These are phyloP conservation scores for Drosophila athabasca DNA, from an alignment of 1,140 invertebrate species.

Conservation along the genomic window DNA sequence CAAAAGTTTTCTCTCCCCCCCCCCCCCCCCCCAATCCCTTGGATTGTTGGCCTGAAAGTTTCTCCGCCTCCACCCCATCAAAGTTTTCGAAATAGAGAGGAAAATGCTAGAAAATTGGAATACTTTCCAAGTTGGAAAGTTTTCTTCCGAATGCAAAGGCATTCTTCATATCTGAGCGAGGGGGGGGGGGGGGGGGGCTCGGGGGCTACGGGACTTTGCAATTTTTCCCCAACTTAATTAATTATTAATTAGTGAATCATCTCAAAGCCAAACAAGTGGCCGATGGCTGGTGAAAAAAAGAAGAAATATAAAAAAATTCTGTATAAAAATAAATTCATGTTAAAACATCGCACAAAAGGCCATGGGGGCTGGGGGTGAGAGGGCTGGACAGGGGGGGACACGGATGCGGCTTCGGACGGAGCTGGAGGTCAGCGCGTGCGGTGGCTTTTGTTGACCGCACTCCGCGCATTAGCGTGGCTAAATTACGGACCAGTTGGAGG, in stretches of 20 bases:
- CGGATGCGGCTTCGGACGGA: not conserved
- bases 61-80: not conserved
- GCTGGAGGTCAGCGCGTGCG: constrained; percentile 58
- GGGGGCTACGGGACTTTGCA: constrained; percentile 25
- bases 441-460: constrained; percentile 72
- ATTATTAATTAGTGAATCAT: constrained; percentile 77
- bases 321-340: constrained; percentile 70
- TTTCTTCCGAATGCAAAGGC: constrained; percentile 42
- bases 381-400: not conserved
- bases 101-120: constrained; percentile 75
- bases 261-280: constrained; percentile 72
- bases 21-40: not conserved
- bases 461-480: constrained; percentile 72
- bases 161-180: constrained; percentile 12
- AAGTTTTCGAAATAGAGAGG: constrained; percentile 50
- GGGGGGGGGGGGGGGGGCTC: not conserved
- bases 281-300: constrained; percentile 24
- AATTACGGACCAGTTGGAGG: constrained; percentile 42
- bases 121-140: constrained; percentile 69
- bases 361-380: constrained; percentile 11
- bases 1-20: constrained; percentile 57
- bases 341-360: constrained; percentile 65
- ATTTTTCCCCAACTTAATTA: constrained; percentile 72
- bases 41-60: constrained; percentile 44
- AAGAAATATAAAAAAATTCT: constrained; percentile 38